Conservation (phyloP, 2,797 vertebrate genomes). For the Trachurus trachurus region DNA sequence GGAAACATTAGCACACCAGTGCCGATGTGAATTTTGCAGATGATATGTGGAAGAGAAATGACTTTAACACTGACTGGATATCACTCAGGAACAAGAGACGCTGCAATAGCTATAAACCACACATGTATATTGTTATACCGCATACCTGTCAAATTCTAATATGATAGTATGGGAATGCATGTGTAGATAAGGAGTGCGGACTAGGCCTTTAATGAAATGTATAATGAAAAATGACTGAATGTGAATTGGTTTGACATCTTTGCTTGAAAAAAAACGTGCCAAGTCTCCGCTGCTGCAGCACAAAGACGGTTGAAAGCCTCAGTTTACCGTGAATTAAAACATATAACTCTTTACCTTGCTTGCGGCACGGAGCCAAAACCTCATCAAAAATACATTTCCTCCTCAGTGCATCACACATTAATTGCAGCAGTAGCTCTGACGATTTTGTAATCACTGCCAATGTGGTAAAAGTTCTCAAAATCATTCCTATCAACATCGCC, state of each 20-base stretch:
- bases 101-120: not conserved
- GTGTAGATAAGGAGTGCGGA: not conserved
- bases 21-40: not conserved
- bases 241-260: not conserved
- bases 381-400: not conserved
- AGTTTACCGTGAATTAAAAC: not conserved
- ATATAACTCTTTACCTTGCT: not conserved
- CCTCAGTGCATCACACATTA: not conserved
- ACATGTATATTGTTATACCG: constrained; percentile 4
- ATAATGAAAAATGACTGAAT: not conserved
- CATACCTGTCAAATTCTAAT: constrained; percentile 3
- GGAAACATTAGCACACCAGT: not conserved
- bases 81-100: not conserved
- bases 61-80: constrained; percentile 7
- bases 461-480: not conserved
- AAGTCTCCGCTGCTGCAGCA: not conserved
- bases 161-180: not conserved
- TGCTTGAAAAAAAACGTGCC: not conserved
- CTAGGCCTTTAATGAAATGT: not conserved
- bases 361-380: not conserved
- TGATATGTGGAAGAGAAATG: constrained; percentile 1
- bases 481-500: not conserved
- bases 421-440: not conserved
- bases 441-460: not conserved
- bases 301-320: not conserved